These are phyloP conservation scores for Xenentodon cancila DNA, from an alignment of 2,797 vertebrate genomes.

Conservation along the genomic window DNA sequence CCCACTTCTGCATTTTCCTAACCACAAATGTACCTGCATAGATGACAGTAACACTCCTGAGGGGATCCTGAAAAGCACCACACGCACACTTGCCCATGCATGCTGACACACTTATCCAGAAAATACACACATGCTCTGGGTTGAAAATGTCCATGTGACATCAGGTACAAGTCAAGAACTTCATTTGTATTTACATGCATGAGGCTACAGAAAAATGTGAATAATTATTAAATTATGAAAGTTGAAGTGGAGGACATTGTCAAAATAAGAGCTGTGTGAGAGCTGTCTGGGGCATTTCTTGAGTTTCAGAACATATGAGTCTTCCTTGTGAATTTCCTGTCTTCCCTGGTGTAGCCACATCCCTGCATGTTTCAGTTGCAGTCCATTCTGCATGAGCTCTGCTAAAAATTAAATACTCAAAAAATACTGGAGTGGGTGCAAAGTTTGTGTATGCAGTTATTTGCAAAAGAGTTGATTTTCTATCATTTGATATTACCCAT, in stretches of 20 bases:
- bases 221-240: neutral
- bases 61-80: constrained; percentile 40
- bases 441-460: too few relatives aligned
- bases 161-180: neutral
- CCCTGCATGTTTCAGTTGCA: neutral
- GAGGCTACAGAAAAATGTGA: neutral
- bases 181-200: constrained; percentile 6
- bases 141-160: constrained; percentile 10
- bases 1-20: constrained; percentile 39
- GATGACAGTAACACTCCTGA: constrained; percentile 5
- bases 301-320: constrained; percentile 29
- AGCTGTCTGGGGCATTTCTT: neutral
- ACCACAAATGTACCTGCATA: constrained; percentile 43
- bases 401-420: too few relatives aligned
- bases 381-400: too few relatives aligned
- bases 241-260: neutral
- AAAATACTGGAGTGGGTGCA: too few relatives aligned
- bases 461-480: too few relatives aligned
- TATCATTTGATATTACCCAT: too few relatives aligned
- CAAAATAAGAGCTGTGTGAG: neutral
- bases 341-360: neutral
- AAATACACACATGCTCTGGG: constrained; percentile 3
- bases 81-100: constrained; percentile 18
- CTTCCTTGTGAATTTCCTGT: constrained; percentile 18
- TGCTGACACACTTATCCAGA: constrained; percentile 1